Evolutionary conservation across 2,888 invertebrate genomes (phyloP).

Genomic region (Leptogaster cylindrica): DNA sequence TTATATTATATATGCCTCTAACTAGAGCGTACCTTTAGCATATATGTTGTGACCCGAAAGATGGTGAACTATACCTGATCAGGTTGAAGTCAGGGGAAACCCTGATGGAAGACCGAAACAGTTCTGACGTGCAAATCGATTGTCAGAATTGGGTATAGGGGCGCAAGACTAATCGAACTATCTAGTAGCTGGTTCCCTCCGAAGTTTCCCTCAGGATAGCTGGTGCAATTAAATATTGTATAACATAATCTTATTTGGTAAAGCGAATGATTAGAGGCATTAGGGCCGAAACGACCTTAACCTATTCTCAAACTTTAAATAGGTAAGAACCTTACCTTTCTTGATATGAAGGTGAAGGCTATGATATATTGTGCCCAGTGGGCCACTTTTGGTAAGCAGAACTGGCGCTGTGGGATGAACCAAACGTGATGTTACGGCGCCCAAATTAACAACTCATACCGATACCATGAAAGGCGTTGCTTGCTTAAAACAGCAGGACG

Average conservation of each 20-base stretch:
- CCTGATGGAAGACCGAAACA: conserved; percentile 71
- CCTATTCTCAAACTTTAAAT: conserved; percentile 82
- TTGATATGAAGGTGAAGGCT: conserved; percentile 65
- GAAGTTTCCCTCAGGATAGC: conserved; percentile 79
- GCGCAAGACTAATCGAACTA: conserved; percentile 76
- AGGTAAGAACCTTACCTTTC: conserved; percentile 72
- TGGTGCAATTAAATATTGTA: conserved; percentile 61
- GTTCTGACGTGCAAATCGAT: too few species aligned
- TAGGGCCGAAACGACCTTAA: conserved; percentile 52
- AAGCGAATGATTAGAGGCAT: conserved; percentile 77
- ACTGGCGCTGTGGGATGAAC: conserved; percentile 82
- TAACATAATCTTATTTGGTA: conserved; percentile 70
- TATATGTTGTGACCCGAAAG: conserved; percentile 77
- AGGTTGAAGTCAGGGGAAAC: conserved; percentile 73
- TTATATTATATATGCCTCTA: conserved; percentile 50
- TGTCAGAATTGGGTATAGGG: conserved; percentile 77
- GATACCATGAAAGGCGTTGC: conserved; percentile 69
- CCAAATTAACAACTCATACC: conserved; percentile 69
- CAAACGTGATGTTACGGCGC: conserved; percentile 65
- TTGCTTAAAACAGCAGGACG: conserved; percentile 73
- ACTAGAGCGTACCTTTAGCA: too few species aligned
- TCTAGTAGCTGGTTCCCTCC: conserved; percentile 81
- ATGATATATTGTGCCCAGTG: conserved; percentile 66
- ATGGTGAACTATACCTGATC: conserved; percentile 76
- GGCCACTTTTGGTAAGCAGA: conserved; percentile 66